Conservation (phyloP, 1,140 invertebrate species). For the Drosophila malerkotliana region DNA sequence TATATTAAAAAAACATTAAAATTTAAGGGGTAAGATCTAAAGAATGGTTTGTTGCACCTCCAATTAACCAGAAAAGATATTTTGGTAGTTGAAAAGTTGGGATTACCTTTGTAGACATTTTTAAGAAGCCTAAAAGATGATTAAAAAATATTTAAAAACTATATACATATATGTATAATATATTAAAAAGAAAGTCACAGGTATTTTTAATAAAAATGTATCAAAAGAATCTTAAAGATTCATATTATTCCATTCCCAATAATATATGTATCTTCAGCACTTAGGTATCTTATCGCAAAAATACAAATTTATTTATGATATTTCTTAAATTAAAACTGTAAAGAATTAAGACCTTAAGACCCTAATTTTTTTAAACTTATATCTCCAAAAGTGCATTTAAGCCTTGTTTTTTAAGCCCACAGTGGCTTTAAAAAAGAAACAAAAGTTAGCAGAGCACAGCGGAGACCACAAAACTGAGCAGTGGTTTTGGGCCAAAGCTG, state of each 20-base stretch:
- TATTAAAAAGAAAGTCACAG: background rate
- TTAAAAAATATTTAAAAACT: background rate
- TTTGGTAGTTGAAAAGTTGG: background rate
- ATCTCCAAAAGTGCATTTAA: slow-evolving; percentile 2
- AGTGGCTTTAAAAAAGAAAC: slow-evolving; percentile 25
- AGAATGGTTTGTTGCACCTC: background rate
- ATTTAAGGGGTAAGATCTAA: background rate
- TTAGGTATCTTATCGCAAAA: too few relatives aligned
- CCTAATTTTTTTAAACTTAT: background rate
- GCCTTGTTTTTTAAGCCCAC: slow-evolving; percentile 12
- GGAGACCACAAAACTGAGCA: slow-evolving; percentile 51
- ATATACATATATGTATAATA: background rate
- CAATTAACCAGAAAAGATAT: background rate
- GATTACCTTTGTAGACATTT: background rate
- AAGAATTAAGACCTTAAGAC: background rate
- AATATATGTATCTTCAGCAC: too few relatives aligned
- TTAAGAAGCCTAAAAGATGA: background rate
- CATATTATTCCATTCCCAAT: too few relatives aligned
- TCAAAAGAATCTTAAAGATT: too few relatives aligned
- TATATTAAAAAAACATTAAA: background rate
- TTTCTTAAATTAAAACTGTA: too few relatives aligned
- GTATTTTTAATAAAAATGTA: too few relatives aligned
- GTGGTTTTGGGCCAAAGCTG: slow-evolving; percentile 13
- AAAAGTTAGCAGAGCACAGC: slow-evolving; percentile 52
- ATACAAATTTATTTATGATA: too few relatives aligned